phyloP scores from a whole-genome alignment of 2,797 vertebrate species.

The Hippocampus kuda region DNA sequence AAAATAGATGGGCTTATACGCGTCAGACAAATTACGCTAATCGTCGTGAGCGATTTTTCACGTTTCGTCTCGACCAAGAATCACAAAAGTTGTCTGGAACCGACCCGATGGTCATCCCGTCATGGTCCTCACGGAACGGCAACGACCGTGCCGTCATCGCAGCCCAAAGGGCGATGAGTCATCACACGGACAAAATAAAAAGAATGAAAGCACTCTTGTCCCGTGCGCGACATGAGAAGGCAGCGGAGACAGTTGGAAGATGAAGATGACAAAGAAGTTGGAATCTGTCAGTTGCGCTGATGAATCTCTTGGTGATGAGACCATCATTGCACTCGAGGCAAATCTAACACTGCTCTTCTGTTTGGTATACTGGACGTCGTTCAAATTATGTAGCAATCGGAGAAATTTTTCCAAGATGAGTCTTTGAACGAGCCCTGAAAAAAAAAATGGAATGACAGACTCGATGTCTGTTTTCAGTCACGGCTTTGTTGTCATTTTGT shows the following conservation, averaged over 20 bases:
- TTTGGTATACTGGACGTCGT: neutral
- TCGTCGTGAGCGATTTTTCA: conserved; percentile 56
- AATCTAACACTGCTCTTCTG: neutral
- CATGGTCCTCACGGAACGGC: neutral
- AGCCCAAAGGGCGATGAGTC: neutral
- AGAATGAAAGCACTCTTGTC: neutral
- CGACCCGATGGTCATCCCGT: conserved; percentile 11
- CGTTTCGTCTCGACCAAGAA: conserved; percentile 41
- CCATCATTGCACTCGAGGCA: neutral
- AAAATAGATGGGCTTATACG: conserved; percentile 21
- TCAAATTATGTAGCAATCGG: neutral
- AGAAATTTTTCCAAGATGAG: neutral
- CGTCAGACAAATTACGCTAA: conserved; percentile 62
- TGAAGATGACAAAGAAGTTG: neutral
- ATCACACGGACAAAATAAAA: neutral
- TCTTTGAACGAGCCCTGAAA: neutral
- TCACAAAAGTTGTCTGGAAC: conserved; percentile 41
- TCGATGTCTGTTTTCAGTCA: too few relatives aligned
- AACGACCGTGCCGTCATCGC: neutral
- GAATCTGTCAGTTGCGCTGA: neutral
- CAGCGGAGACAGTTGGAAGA: neutral
- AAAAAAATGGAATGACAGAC: neutral
- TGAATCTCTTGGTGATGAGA: too few relatives aligned
- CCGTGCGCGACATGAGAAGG: neutral
- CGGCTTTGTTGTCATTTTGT: neutral